Conservation (phyloP, 2,888 invertebrate genomes). For the Pyrrhosoma nymphula region DNA sequence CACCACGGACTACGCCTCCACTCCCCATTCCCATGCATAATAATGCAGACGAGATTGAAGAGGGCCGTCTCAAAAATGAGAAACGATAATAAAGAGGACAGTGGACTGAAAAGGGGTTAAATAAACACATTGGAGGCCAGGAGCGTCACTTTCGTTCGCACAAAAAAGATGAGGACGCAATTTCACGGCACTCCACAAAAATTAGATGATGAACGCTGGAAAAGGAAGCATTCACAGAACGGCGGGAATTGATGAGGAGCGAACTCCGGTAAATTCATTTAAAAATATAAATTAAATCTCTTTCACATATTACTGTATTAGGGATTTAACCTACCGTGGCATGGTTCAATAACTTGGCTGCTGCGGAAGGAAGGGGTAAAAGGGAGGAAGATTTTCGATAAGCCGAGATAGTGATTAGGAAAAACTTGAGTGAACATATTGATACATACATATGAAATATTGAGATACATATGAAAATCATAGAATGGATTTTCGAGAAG, state of each 20-base stretch:
- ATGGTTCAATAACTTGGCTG: no score
- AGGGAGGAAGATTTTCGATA: no score
- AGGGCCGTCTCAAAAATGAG: neutral
- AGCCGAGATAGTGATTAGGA: no score
- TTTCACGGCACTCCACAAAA: neutral
- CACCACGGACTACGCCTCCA: neutral
- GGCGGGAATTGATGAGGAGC: neutral
- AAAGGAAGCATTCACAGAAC: neutral
- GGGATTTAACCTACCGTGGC: no score
- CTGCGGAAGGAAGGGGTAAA: no score
- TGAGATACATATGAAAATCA: no score
- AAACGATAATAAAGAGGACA: neutral
- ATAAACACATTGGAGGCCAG: neutral
- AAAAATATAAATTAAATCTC: no score
- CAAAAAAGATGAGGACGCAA: neutral
- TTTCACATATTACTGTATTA: no score
- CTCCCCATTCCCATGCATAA: neutral
- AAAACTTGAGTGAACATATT: no score
- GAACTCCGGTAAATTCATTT: no score
- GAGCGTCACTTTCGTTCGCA: neutral
- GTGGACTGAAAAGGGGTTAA: neutral
- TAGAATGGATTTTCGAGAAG: no score
- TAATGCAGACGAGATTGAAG: neutral
- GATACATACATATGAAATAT: no score
- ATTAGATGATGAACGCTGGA: neutral